Conservation (phyloP, 1,140 invertebrate species). For the Physella acuta region DNA sequence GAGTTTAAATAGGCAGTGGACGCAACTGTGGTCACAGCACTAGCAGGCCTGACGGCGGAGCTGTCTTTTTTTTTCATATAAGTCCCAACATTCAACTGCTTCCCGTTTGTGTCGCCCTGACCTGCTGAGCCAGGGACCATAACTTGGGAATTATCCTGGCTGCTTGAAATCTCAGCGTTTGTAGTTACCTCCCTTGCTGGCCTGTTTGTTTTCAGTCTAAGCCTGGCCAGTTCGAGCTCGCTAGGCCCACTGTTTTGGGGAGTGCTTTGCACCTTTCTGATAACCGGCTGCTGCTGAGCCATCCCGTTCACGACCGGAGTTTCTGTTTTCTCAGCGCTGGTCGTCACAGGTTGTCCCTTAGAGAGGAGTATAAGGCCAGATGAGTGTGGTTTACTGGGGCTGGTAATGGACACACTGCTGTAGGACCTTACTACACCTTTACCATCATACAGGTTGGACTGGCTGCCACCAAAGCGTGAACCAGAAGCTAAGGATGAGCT, state of each 20-base stretch:
- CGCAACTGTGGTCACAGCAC: too few relatives aligned
- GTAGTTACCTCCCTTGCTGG: slow-evolving; percentile 1
- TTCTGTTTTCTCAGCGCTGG: slow-evolving; percentile 1
- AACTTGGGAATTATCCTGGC: background rate
- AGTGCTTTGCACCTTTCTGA: background rate
- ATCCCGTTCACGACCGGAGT: slow-evolving; percentile 1
- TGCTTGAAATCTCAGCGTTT: background rate
- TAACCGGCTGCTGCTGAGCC: background rate
- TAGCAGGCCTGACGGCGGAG: too few relatives aligned
- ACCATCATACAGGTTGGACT: background rate
- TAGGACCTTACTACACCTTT: background rate
- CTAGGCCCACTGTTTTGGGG: background rate
- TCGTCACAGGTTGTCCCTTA: too few relatives aligned
- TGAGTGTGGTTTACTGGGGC: background rate
- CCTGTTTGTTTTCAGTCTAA: background rate
- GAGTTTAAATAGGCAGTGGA: too few relatives aligned
- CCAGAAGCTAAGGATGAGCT: background rate
- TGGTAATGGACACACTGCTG: slow-evolving; percentile 6
- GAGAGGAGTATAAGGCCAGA: background rate
- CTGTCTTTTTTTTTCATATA: slow-evolving; percentile 11
- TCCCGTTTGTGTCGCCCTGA: background rate
- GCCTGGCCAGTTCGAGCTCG: slow-evolving; percentile 2
- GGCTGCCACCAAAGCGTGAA: slow-evolving; percentile 6
- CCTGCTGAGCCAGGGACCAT: background rate
- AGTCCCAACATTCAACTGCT: background rate